Percentiles rank a stretch among this genome's conserved stretches.
Conservation (phyloP, 30 jellyfish, hydroid and myxozoan species). For the Rhopilema esculentum region DNA sequence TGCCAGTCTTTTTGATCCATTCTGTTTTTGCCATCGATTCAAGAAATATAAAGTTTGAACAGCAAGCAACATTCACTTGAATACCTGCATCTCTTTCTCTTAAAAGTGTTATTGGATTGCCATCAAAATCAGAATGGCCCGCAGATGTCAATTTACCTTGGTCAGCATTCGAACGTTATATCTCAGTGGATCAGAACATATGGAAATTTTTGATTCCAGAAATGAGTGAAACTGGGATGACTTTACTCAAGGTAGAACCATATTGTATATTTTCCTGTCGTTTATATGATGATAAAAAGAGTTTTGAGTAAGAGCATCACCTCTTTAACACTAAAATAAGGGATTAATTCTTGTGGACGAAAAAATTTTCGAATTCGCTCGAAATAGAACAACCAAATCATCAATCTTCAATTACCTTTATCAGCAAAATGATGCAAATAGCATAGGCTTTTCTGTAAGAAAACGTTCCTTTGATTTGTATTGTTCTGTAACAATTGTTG, state of each 20-base stretch:
- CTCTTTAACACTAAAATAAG: no score
- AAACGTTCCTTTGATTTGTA: no score
- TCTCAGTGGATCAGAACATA: slow-evolving; percentile 55
- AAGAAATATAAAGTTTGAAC: neutral
- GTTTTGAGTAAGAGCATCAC: no score
- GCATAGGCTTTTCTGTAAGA: no score
- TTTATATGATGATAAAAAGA: neutral
- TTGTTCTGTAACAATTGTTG: no score
- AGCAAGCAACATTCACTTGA: neutral
- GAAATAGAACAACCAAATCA: no score
- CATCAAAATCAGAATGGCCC: slow-evolving; percentile 94
- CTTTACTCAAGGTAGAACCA: slow-evolving; percentile 72
- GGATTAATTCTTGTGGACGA: no score
- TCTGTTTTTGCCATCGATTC: neutral
- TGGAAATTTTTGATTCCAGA: slow-evolving; percentile 77
- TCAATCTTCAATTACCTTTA: no score
- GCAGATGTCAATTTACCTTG: slow-evolving; percentile 81
- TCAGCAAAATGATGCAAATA: no score
- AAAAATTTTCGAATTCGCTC: no score
- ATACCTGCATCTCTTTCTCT: neutral
- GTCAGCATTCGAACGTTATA: slow-evolving; percentile 69
- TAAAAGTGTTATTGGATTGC: slow-evolving; percentile 91
- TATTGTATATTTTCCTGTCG: neutral
- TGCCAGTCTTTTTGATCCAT: no score
- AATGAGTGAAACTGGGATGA: slow-evolving; percentile 78